Evolutionary conservation across 2,113 vertebrate genomes (phyloP).

Genomic region (Ageneiosus marmoratus): DNA sequence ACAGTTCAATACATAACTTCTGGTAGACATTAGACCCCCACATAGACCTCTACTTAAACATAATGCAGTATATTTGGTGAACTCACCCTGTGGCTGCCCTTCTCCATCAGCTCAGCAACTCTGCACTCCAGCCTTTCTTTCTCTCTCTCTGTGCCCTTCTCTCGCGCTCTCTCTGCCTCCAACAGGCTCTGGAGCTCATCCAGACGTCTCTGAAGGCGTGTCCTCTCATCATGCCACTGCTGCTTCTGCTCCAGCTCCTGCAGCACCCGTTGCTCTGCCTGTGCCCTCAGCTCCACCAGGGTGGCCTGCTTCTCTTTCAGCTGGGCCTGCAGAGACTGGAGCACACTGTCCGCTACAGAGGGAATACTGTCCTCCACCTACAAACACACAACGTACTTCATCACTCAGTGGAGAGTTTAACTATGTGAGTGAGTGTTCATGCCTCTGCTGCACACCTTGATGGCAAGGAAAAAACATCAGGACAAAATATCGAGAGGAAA

Average conservation of each 20-base stretch:
- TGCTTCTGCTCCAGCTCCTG: constrained; percentile 79
- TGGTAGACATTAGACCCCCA: background rate
- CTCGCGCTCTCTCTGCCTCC: constrained; percentile 74
- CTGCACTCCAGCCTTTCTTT: constrained; percentile 60
- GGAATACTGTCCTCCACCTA: constrained; percentile 36
- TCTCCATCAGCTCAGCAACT: constrained; percentile 18
- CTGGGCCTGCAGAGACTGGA: constrained; percentile 82
- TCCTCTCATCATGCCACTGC: constrained; percentile 82
- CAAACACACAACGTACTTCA: background rate
- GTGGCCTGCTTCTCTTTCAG: constrained; percentile 83
- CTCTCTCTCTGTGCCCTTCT: constrained; percentile 77
- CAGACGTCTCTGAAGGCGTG: constrained; percentile 70
- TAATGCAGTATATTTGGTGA: background rate
- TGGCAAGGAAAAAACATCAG: background rate
- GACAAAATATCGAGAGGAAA: background rate
- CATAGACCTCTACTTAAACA: background rate
- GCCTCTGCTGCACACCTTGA: background rate
- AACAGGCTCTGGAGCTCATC: constrained; percentile 78
- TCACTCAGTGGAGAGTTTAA: background rate
- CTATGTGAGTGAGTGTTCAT: background rate
- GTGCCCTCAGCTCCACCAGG: constrained; percentile 81
- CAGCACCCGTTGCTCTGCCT: constrained; percentile 83
- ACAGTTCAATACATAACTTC: background rate
- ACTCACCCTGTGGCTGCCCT: background rate
- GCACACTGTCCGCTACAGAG: constrained; percentile 65